Evolutionary conservation across 1,140 invertebrate genomes (phyloP).

Genomic region (Macrobrachium nipponense): DNA sequence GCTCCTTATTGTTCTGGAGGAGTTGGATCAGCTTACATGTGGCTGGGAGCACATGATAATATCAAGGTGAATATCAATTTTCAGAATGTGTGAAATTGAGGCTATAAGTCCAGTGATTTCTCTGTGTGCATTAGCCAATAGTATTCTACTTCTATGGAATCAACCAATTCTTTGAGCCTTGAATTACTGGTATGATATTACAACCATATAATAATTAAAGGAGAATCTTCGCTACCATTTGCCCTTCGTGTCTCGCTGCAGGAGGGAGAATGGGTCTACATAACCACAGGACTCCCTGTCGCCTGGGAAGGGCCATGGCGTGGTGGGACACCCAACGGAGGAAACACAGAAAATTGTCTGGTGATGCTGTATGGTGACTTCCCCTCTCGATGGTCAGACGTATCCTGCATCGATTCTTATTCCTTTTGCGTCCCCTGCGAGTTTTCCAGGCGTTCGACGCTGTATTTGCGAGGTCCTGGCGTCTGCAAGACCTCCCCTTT

Average conservation of each 20-base stretch:
- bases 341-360: neutral
- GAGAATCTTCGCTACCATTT: neutral
- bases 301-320: neutral
- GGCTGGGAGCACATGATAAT: constrained; percentile 45
- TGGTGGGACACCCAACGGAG: neutral
- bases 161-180: neutral
- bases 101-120: neutral
- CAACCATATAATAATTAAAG: neutral
- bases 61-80: constrained; percentile 17
- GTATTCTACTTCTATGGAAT: neutral
- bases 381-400: constrained; percentile 2
- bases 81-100: neutral
- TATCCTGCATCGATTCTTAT: neutral
- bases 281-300: neutral
- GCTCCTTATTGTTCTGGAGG: constrained; percentile 33
- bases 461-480: neutral
- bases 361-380: neutral
- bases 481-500: neutral
- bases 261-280: constrained; percentile 33
- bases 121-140: neutral
- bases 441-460: neutral
- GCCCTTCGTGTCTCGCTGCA: neutral
- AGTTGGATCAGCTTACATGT: constrained; percentile 11
- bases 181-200: neutral
- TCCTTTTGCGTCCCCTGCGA: constrained; percentile 17